Percentiles rank a stretch among this genome's conserved stretches.
Conservation (phyloP, 2,797 vertebrate genomes). For the Tadarida brasiliensis region DNA sequence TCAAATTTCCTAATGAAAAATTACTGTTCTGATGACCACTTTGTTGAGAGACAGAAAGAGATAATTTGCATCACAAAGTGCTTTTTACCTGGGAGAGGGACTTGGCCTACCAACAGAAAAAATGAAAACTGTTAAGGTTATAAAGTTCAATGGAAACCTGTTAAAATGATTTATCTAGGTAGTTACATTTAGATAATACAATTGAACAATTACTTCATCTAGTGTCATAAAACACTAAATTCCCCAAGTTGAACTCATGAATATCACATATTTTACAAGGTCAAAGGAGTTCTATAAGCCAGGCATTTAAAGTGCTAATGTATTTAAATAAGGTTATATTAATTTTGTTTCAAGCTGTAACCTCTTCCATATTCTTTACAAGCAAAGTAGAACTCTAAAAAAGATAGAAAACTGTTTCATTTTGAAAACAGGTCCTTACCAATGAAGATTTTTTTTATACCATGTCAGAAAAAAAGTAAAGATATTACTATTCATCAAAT, state of each 20-base stretch:
- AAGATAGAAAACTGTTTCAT: constrained; percentile 6
- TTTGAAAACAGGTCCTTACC: constrained; percentile 52
- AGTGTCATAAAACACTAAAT: constrained; percentile 40
- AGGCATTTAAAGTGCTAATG: constrained; percentile 36
- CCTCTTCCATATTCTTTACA: constrained; percentile 40
- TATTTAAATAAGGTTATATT: constrained; percentile 60
- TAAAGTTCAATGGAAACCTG: constrained; percentile 24
- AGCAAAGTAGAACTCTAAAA: constrained; percentile 61
- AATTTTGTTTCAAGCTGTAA: constrained; percentile 49
- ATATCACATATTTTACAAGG: constrained; percentile 36
- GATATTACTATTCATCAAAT: constrained; percentile 12
- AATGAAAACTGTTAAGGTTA: constrained; percentile 16
- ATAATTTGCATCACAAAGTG: not conserved
- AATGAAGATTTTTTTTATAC: not conserved
- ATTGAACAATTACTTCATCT: not conserved
- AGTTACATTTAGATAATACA: constrained; percentile 21
- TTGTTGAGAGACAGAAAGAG: not conserved
- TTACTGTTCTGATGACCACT: not conserved
- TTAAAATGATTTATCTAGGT: constrained; percentile 38
- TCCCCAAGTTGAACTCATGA: constrained; percentile 19
- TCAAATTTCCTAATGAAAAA: constrained; percentile 60
- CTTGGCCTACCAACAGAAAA: not conserved
- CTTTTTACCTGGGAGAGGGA: constrained; percentile 2
- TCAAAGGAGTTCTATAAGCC: not conserved
- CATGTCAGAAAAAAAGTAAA: constrained; percentile 44